A percentile compares a stretch with the other conserved stretches of the same genome.
These are phyloP conservation scores for Pluvialis apricaria DNA, from an alignment of 2,113 vertebrate species.

Conservation along the genomic window DNA sequence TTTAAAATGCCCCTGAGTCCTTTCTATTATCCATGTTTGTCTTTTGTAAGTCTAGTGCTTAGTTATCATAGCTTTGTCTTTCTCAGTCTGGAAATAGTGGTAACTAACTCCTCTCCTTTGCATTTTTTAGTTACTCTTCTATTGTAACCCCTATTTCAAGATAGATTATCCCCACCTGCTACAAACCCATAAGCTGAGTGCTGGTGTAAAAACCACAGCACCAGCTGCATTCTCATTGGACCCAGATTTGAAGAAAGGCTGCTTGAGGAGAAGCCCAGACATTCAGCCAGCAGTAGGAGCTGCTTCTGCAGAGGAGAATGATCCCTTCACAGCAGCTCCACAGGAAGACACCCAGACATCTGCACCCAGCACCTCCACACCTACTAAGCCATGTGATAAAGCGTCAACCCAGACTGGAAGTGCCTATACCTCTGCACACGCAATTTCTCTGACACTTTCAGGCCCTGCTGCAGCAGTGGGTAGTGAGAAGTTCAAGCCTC, in stretches of 20 bases:
- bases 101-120: background rate
- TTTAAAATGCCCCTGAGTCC: background rate
- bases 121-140: conserved; percentile 13
- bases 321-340: background rate
- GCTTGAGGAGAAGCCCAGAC: background rate
- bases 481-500: background rate
- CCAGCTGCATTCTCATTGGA: background rate
- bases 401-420: background rate
- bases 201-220: background rate
- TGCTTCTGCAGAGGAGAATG: background rate
- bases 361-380: background rate
- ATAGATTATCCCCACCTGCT: conserved; percentile 15
- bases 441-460: background rate
- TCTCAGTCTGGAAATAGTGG: background rate
- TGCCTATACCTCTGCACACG: background rate
- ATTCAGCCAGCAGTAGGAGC: background rate
- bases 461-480: background rate
- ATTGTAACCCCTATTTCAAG: conserved; percentile 4
- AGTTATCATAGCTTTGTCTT: background rate
- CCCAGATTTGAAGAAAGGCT: background rate
- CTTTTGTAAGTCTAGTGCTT: background rate
- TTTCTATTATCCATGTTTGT: background rate
- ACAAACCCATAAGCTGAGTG: background rate
- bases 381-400: background rate
- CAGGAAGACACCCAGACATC: background rate